Conservation (phyloP, 2,797 vertebrate genomes). For the Loris lydekkerianus region DNA sequence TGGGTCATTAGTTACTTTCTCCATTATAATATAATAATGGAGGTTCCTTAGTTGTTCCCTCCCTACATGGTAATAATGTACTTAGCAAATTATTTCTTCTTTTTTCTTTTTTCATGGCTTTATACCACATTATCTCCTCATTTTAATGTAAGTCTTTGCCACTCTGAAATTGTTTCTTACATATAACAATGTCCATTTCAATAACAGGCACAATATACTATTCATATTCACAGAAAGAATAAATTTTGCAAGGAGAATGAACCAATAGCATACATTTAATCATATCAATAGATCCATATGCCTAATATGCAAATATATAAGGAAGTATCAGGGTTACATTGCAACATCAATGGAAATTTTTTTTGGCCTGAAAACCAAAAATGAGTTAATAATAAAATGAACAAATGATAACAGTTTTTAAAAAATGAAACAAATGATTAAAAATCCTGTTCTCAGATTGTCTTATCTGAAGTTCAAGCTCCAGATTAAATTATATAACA, state of each 20-base stretch:
- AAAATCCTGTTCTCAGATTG: neutral
- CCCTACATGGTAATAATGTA: too few species aligned
- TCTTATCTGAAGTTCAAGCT: neutral
- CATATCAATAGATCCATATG: too few species aligned
- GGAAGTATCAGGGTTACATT: neutral
- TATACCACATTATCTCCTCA: too few species aligned
- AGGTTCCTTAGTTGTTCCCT: too few species aligned
- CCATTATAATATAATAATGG: neutral
- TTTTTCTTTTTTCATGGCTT: neutral
- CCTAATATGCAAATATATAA: neutral
- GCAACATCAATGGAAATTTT: neutral
- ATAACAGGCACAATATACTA: neutral
- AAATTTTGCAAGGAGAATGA: neutral
- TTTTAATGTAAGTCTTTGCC: neutral
- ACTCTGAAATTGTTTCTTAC: neutral
- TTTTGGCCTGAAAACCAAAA: neutral
- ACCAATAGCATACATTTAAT: neutral
- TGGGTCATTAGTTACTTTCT: too few species aligned
- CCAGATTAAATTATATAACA: neutral
- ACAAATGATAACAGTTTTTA: neutral
- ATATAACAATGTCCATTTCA: neutral
- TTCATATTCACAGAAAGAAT: neutral
- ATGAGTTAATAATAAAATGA: neutral
- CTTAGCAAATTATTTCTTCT: neutral
- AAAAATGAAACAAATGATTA: neutral